A percentile compares a stretch with the other conserved stretches of the same genome.
Evolutionary conservation across 2,888 invertebrate genomes (phyloP).

Genomic region (Nemapogon koenigi): DNA sequence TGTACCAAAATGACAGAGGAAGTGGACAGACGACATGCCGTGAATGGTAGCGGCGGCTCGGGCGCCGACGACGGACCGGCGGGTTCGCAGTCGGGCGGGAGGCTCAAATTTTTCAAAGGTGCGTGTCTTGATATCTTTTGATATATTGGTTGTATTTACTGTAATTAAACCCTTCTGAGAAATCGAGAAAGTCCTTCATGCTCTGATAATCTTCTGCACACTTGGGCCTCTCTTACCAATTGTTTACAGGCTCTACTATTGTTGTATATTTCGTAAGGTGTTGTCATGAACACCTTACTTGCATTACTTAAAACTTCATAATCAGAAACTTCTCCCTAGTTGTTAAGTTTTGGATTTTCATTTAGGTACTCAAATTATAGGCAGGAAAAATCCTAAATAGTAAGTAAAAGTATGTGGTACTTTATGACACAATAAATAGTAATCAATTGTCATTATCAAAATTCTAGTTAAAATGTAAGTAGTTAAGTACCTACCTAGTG

Average conservation of each 20-base stretch:
- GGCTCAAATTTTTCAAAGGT: slow-evolving; percentile 84
- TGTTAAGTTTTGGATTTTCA: too few species aligned
- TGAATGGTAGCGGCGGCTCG: slow-evolving; percentile 71
- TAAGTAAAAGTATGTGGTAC: too few species aligned
- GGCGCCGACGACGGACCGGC: slow-evolving; percentile 48
- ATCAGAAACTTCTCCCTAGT: too few species aligned
- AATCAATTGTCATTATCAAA: too few species aligned
- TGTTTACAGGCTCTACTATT: slow-evolving; percentile 52
- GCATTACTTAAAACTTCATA: too few species aligned
- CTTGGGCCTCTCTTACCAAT: slow-evolving; percentile 44
- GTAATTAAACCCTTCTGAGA: slow-evolving; percentile 18
- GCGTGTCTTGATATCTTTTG: slow-evolving; percentile 23
- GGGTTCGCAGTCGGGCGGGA: slow-evolving; percentile 68
- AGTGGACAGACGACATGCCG: slow-evolving; percentile 76
- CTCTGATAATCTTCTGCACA: slow-evolving; percentile 55
- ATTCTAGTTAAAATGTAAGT: too few species aligned
- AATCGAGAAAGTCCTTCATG: slow-evolving; percentile 62
- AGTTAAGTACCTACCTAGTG: too few species aligned
- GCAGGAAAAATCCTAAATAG: too few species aligned
- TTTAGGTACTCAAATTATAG: too few species aligned
- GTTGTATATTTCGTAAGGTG: slow-evolving; percentile 48
- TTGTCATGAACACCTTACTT: slow-evolving; percentile 15
- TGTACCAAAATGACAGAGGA: slow-evolving; percentile 70
- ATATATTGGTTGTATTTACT: not conserved
- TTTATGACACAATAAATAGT: too few species aligned